Conservation (phyloP, 2,797 vertebrate species). For the Acipenser oxyrinchus region DNA sequence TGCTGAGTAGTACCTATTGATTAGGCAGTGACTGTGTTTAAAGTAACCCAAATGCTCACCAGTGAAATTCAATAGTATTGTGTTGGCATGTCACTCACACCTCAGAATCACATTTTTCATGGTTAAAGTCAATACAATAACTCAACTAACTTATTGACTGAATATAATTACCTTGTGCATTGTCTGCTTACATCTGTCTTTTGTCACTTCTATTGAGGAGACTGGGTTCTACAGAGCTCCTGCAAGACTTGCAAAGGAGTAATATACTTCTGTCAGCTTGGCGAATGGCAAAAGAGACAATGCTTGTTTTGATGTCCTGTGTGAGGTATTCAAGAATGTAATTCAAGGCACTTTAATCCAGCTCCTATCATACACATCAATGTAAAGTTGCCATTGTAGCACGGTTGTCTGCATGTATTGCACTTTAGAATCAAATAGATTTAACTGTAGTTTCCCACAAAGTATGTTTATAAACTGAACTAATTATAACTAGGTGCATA, state of each 20-base stretch:
- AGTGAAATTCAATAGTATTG: conserved; percentile 1
- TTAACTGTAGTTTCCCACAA: too few species aligned
- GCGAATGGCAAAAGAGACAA: neutral
- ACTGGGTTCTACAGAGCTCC: neutral
- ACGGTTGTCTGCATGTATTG: too few species aligned
- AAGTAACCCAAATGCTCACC: conserved; percentile 4
- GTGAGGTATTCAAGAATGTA: neutral
- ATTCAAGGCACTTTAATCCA: neutral
- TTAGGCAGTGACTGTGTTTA: neutral
- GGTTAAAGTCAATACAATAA: conserved; percentile 3
- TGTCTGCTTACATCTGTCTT: neutral
- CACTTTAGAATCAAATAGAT: too few species aligned
- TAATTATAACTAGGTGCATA: too few species aligned
- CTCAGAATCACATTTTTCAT: conserved; percentile 4
- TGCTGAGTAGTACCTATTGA: neutral
- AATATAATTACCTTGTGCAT: conserved; percentile 2
- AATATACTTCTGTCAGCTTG: neutral
- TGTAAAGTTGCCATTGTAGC: neutral
- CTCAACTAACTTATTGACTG: conserved; percentile 1
- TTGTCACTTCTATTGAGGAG: neutral
- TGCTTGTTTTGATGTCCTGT: neutral
- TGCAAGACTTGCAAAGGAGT: neutral
- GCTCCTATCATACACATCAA: neutral
- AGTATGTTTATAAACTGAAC: too few species aligned
- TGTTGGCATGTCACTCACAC: neutral